Base-by-base conservation (phyloP, 2,113 vertebrate genomes). In the Carassius gibelio region DNA sequence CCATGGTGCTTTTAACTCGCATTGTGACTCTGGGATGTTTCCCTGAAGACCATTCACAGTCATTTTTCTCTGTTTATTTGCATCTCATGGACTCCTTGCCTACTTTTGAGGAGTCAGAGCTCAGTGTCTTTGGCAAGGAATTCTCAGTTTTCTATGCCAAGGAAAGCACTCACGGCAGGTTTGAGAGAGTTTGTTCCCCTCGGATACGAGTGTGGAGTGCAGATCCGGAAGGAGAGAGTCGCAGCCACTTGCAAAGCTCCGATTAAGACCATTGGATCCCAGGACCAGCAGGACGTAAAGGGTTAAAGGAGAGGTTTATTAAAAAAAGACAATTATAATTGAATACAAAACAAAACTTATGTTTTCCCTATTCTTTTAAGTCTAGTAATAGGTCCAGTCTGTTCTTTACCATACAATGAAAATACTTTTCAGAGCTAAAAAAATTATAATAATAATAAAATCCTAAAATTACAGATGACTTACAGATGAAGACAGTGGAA, bases 51-150 rank as follows among this genome's bases (percentile, higher is more conserved):
- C 88, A 94, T 61, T 93, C 95, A 48, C 95, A 94, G 79, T 81
- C 91, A 74, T 98, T 99, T 88, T 98, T 99, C 86, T 77, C 86
- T 3, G 94, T 95, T 7, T 95, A 96, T 92, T 94, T 97, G 68
- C 94, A 94, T 84, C 77, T 97, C 81, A 87, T 99, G 26, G 93
- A 95, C 15, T 91, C 88, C 61, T 77, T 95, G 62, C 82, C 89
- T 81, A 88, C 91, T 85, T 93, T 94, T 84, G 88, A 93, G 84
- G 23, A 8, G 75, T 91, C 91, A 26, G 92, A 95, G 23, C 85
- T 94, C 1, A 79, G 90, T 57, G 85, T 92, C 4, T 96, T 95
- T 55, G 95, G 92, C 62, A 94, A 94, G 10, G 95, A 97, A 36
- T 90, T 98, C 86, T 99, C 84, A 0, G 83, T 99, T 45, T 96